Percentiles rank a stretch among this genome's conserved stretches.
phyloP scores from a whole-genome alignment of 37 sponge, comb jelly and placozoan genomes.

The Tethya wilhelma region DNA sequence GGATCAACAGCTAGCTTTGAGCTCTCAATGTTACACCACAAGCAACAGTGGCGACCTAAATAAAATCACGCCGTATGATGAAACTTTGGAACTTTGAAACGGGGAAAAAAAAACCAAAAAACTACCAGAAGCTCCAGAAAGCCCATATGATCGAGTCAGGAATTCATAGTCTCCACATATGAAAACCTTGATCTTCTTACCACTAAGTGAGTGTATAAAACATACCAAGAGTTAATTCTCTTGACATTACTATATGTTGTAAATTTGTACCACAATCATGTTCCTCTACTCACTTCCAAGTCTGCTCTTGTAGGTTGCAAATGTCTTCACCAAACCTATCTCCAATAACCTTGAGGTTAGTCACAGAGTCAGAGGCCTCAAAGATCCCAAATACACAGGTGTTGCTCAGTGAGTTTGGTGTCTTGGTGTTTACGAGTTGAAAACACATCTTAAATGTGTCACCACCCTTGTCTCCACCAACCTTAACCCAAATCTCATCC shows the following conservation, averaged over 20 bases:
- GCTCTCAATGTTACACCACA: constrained; percentile 39
- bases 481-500: constrained; percentile 50
- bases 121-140: constrained; percentile 46
- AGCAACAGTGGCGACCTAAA: constrained; percentile 57
- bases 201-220: constrained; percentile 21
- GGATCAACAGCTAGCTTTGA: too few species aligned
- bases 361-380: constrained; percentile 30
- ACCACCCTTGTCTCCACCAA: constrained; percentile 69
- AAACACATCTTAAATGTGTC: too few species aligned
- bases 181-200: too few species aligned
- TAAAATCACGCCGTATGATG: too few species aligned
- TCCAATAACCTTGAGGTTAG: constrained; percentile 39
- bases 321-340: constrained; percentile 13
- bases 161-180: constrained; percentile 60
- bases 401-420: constrained; percentile 36
- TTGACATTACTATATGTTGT: too few species aligned
- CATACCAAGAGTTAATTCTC: background rate
- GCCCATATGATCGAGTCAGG: constrained; percentile 14
- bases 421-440: constrained; percentile 26
- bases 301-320: background rate
- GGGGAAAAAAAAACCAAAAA: background rate
- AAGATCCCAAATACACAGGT: constrained; percentile 40
- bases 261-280: too few species aligned
- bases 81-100: too few species aligned
- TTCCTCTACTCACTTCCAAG: constrained; percentile 54